Evolutionary conservation across 2,113 vertebrate genomes (phyloP).

Genomic region (Phrynocephalus versicolor): DNA sequence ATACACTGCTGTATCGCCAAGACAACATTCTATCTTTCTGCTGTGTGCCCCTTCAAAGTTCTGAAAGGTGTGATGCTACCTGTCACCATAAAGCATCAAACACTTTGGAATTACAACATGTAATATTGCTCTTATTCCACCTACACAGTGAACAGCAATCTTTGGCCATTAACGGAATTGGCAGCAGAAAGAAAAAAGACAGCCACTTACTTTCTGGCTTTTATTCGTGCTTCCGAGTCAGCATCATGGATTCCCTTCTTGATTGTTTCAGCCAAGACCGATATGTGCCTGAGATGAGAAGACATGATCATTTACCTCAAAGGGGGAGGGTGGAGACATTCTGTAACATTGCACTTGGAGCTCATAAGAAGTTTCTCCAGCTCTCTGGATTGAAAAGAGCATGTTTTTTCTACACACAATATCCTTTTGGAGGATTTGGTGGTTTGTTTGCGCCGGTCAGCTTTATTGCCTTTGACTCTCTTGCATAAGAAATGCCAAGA

Average conservation of each 20-base stretch:
- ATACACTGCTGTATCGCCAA: not conserved
- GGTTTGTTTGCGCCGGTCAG: conserved; percentile 11
- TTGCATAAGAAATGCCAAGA: conserved; percentile 54
- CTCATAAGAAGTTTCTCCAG: conserved; percentile 14
- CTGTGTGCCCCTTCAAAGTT: not conserved
- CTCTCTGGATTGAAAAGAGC: not conserved
- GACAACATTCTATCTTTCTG: not conserved
- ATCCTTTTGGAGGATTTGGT: conserved; percentile 23
- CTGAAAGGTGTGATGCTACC: not conserved
- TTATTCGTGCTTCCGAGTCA: conserved; percentile 95
- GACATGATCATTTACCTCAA: conserved; percentile 53
- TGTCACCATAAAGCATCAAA: not conserved
- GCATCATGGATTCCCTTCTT: conserved; percentile 97
- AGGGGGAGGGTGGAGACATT: not conserved
- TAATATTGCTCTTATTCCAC: not conserved
- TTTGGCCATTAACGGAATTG: not conserved
- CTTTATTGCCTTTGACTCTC: conserved; percentile 38
- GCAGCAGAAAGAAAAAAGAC: not conserved
- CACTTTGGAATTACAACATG: not conserved
- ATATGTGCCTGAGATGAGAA: conserved; percentile 87
- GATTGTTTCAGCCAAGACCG: conserved; percentile 96
- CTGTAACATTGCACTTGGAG: not conserved
- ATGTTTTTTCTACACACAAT: not conserved
- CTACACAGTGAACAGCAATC: not conserved
- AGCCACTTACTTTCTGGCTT: conserved; percentile 94